phyloP scores from a whole-genome alignment of 2,113 vertebrate genomes.

The Alectura lathami region DNA sequence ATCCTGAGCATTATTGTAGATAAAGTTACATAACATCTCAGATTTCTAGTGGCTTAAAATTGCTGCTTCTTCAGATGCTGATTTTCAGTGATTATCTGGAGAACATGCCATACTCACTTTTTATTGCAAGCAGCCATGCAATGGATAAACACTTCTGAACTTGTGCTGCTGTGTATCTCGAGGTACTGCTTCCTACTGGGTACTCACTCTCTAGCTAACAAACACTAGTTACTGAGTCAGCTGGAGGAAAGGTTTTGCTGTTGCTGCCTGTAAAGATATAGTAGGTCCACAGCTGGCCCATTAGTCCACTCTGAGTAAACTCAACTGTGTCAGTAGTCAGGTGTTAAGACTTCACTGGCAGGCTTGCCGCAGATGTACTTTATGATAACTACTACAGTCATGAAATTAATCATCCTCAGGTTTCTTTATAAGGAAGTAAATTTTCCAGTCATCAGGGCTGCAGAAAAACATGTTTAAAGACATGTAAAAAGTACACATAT shows the following conservation, averaged over 20 bases:
- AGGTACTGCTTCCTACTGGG: background rate
- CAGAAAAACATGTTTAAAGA: background rate
- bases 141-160: background rate
- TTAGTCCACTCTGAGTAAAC: background rate
- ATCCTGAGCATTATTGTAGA: background rate
- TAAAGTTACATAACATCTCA: background rate
- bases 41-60: background rate
- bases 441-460: background rate
- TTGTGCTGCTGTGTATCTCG: background rate
- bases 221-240: background rate
- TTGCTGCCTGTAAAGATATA: background rate
- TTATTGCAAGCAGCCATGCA: background rate
- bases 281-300: background rate
- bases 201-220: background rate
- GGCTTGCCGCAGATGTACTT: rapidly evolving
- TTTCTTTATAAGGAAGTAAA: background rate
- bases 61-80: background rate
- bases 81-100: rapidly evolving
- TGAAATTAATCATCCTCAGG: background rate
- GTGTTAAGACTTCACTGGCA: background rate
- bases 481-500: background rate
- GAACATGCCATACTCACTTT: background rate
- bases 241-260: background rate
- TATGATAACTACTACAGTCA: background rate
- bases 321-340: background rate